Evolutionary conservation across 1,140 invertebrate genomes (phyloP).

Genomic region (Matsumurasca onukii): DNA sequence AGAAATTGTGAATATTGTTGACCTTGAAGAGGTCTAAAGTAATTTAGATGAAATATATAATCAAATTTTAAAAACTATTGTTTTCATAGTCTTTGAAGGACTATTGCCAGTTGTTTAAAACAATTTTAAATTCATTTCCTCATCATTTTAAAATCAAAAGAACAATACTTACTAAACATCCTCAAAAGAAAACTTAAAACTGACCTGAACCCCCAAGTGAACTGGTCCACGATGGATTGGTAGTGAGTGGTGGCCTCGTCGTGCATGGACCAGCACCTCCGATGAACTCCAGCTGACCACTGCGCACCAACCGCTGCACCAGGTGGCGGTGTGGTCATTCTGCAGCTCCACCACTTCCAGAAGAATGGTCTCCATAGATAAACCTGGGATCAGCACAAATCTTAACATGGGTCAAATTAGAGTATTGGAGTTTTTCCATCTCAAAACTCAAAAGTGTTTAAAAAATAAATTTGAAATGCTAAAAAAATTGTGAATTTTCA

Average conservation of each 20-base stretch:
- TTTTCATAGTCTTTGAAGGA: too few species aligned
- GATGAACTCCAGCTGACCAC: slow-evolving; percentile 86
- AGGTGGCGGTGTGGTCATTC: slow-evolving; percentile 55
- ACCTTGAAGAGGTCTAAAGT: too few species aligned
- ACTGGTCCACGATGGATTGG: slow-evolving; percentile 92
- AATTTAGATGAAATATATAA: too few species aligned
- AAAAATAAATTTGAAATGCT: too few species aligned
- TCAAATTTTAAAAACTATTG: too few species aligned
- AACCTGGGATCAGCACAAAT: slow-evolving; percentile 56
- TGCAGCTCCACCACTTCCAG: slow-evolving; percentile 90
- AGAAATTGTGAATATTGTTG: too few species aligned
- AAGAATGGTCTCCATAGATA: slow-evolving; percentile 87
- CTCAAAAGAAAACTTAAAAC: background rate
- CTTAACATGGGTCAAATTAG: too few species aligned
- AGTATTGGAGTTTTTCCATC: too few species aligned
- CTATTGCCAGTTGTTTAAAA: too few species aligned
- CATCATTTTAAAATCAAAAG: background rate
- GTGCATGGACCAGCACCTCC: slow-evolving; percentile 88
- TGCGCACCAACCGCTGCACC: slow-evolving; percentile 61
- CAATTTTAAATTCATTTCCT: slow-evolving; percentile 17
- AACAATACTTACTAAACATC: background rate
- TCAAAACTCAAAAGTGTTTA: too few species aligned
- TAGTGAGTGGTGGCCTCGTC: slow-evolving; percentile 94
- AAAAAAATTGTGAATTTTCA: too few species aligned
- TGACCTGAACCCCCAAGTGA: slow-evolving; percentile 73